A percentile compares a stretch with the other conserved stretches of the same genome.
These are phyloP conservation scores for Eulemur rufifrons DNA, from an alignment of 2,113 vertebrate species.

Conservation along the genomic window DNA sequence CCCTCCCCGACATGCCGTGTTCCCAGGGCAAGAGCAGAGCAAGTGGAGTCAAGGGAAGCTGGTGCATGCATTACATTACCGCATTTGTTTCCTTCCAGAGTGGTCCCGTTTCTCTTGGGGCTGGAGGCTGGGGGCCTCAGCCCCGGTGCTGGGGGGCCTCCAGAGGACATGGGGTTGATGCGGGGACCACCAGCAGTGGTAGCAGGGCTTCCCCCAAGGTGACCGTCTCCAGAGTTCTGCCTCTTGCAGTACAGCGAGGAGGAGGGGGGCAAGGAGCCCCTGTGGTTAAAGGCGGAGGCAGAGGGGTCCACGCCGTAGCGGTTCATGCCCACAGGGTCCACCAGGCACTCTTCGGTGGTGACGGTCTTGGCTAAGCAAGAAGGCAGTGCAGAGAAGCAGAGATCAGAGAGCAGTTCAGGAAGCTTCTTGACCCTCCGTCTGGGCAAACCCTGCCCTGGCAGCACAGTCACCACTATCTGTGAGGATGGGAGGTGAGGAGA, in stretches of 20 bases:
- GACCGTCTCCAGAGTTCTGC: slow-evolving; percentile 80
- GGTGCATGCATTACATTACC: slow-evolving; percentile 83
- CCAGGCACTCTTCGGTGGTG: slow-evolving; percentile 88
- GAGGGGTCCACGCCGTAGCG: slow-evolving; percentile 86
- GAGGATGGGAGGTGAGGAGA: background rate
- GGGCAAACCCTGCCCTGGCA: background rate
- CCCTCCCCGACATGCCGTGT: background rate
- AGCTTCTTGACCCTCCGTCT: background rate
- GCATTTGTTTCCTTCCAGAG: slow-evolving; percentile 91
- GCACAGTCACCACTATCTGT: fast-evolving
- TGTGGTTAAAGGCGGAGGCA: slow-evolving; percentile 85
- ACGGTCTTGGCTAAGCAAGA: slow-evolving; percentile 85
- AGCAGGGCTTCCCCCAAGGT: slow-evolving; percentile 70
- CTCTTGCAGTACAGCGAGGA: slow-evolving; percentile 83
- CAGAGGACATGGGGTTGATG: slow-evolving; percentile 79
- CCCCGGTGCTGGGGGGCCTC: slow-evolving; percentile 81
- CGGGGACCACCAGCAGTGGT: slow-evolving; percentile 82
- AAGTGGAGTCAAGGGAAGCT: background rate
- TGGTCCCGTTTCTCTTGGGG: slow-evolving; percentile 83
- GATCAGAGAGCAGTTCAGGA: slow-evolving; percentile 22
- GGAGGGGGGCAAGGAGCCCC: slow-evolving; percentile 64
- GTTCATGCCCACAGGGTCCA: slow-evolving; percentile 84
- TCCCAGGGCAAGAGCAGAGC: background rate
- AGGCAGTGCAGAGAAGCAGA: slow-evolving; percentile 54
- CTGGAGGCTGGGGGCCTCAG: slow-evolving; percentile 88